A percentile compares a stretch with the other conserved stretches of the same genome.
Conservation (phyloP, 2,113 vertebrate species). For the Paratilapia polleni region DNA sequence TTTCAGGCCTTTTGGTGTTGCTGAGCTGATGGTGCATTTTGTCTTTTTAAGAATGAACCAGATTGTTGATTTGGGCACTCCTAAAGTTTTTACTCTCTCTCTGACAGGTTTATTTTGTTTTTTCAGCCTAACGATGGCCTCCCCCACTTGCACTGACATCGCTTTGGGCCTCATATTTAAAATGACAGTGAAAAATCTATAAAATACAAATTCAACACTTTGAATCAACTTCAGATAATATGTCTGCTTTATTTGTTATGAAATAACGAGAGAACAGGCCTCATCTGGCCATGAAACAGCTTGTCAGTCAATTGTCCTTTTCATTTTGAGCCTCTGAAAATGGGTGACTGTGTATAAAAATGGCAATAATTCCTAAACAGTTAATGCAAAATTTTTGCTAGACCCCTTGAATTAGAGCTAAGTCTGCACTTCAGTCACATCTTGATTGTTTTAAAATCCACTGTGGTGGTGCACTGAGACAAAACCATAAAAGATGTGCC, state of each 20-base stretch:
- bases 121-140: neutral
- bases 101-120: neutral
- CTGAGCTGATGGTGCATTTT: neutral
- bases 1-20: accelerated
- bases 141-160: neutral
- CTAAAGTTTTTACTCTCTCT: neutral
- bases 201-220: neutral
- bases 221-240: neutral
- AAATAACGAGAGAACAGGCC: accelerated
- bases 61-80: neutral
- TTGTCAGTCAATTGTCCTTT: neutral
- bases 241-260: neutral
- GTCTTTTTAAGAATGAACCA: neutral
- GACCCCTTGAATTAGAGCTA: neutral
- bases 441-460: neutral
- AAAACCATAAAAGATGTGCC: neutral
- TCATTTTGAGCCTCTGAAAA: too few species aligned
- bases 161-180: neutral
- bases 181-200: neutral
- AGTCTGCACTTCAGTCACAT: neutral
- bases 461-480: neutral
- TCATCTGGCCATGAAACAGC: neutral
- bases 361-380: too few species aligned
- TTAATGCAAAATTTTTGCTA: too few species aligned
- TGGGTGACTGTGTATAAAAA: too few species aligned